These are phyloP conservation scores for Onychostruthus taczanowskii DNA, from an alignment of 2,113 vertebrate genomes.

Conservation along the genomic window DNA sequence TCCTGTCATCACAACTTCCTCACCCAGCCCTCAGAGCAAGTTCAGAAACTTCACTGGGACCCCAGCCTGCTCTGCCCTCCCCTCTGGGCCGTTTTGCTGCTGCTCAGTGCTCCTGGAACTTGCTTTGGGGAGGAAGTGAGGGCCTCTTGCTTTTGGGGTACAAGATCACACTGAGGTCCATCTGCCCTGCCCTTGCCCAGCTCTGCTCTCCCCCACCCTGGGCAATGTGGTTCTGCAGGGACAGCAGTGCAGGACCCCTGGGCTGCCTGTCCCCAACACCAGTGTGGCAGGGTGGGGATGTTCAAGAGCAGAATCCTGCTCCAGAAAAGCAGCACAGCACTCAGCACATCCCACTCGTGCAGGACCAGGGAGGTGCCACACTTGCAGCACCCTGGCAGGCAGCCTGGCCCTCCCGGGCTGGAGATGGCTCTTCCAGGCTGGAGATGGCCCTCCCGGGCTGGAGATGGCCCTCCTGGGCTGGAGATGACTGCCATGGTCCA, in stretches of 20 bases:
- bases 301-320: fast-evolving
- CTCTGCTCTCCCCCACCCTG: not conserved
- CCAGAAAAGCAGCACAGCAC: not conserved
- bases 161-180: not conserved
- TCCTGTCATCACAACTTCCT: not conserved
- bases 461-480: too few species aligned
- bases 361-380: fast-evolving
- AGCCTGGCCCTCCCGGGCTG: not conserved
- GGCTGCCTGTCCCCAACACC: not conserved
- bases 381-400: not conserved
- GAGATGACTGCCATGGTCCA: fast-evolving
- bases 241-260: not conserved
- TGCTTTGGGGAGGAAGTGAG: not conserved
- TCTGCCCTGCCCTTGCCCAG: not conserved
- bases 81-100: not conserved
- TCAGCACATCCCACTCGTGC: fast-evolving
- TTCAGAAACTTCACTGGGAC: not conserved
- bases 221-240: not conserved
- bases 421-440: not conserved
- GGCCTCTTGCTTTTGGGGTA: not conserved
- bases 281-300: not conserved
- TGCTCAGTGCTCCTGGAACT: too few species aligned
- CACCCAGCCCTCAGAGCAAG: not conserved
- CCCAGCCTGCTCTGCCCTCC: not conserved
- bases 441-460: not conserved